These are phyloP conservation scores for Marcusenius ussheri DNA, from an alignment of 2,113 vertebrate species.

Conservation along the genomic window DNA sequence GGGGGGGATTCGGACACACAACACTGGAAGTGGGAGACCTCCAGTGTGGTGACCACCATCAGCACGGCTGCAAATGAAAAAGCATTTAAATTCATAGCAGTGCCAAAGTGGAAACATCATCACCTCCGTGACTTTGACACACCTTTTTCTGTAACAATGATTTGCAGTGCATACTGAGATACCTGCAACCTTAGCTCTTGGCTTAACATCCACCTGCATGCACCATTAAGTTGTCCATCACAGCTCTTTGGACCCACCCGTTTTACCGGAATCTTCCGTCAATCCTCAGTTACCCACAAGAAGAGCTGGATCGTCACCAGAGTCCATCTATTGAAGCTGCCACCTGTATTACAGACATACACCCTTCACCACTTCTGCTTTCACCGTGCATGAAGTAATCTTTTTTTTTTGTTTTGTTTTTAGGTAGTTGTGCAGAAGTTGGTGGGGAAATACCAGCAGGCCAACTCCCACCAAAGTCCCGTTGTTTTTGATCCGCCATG, in stretches of 20 bases:
- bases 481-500: not conserved
- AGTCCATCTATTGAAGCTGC: not conserved
- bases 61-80: not conserved
- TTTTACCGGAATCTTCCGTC: slow-evolving; percentile 12
- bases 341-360: not conserved
- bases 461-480: not conserved
- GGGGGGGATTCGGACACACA: not conserved
- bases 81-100: not conserved
- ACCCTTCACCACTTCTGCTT: not conserved
- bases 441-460: not conserved
- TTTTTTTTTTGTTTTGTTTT: not conserved
- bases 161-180: not conserved
- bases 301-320: not conserved
- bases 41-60: too few species aligned
- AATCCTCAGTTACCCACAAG: not conserved
- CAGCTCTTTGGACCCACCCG: slow-evolving; percentile 26
- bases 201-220: not conserved
- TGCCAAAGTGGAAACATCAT: not conserved
- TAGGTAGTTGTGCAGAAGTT: not conserved
- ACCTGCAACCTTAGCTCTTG: not conserved
- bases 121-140: not conserved
- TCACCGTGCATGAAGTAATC: not conserved
- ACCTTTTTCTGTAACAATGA: not conserved
- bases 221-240: slow-evolving; percentile 24
- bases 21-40: not conserved